Conservation (phyloP, 2,113 vertebrate genomes). For the Gymnogyps californianus region DNA sequence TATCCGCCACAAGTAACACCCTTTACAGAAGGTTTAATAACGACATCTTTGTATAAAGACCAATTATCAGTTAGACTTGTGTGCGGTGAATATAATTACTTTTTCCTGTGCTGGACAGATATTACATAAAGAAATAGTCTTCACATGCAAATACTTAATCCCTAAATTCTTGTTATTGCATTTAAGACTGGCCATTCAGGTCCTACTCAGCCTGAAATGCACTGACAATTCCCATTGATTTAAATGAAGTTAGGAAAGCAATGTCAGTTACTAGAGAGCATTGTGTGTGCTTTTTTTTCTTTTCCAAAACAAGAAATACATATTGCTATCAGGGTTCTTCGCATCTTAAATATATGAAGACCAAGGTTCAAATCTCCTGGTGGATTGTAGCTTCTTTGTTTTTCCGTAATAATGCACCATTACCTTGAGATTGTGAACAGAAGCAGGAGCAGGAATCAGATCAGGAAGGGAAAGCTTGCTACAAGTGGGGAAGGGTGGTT, state of each 20-base stretch:
- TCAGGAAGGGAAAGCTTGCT: not conserved
- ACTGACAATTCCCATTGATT: not conserved
- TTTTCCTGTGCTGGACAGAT: not conserved
- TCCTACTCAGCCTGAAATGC: not conserved
- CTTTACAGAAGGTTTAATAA: not conserved
- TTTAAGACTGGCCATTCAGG: not conserved
- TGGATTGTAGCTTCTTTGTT: not conserved
- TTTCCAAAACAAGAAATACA: not conserved
- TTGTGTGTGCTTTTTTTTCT: accelerated
- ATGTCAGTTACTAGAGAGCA: not conserved
- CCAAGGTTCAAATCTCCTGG: not conserved
- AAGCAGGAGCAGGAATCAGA: not conserved
- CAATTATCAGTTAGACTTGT: not conserved
- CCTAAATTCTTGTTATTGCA: not conserved
- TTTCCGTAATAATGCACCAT: not conserved
- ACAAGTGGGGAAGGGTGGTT: not conserved
- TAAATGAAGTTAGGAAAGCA: not conserved
- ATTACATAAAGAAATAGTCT: not conserved
- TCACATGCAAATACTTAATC: not conserved
- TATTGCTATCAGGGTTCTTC: not conserved
- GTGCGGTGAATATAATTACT: not conserved
- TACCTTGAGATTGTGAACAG: not conserved
- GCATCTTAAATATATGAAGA: not conserved
- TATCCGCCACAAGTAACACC: not conserved
- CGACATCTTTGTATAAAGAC: not conserved